These are phyloP conservation scores for Marisa cornuarietis DNA, from an alignment of 1,140 invertebrate genomes.

Conservation along the genomic window DNA sequence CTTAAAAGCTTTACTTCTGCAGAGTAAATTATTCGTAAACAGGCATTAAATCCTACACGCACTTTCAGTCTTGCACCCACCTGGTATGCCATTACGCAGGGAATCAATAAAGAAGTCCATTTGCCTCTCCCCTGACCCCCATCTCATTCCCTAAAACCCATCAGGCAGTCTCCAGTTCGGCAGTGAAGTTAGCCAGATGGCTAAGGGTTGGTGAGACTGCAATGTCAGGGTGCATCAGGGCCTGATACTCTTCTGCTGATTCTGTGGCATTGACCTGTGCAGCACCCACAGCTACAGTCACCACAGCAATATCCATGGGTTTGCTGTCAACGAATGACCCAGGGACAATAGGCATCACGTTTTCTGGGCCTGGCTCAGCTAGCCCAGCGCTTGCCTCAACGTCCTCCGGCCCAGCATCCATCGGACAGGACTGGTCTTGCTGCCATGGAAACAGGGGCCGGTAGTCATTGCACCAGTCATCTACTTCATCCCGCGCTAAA, in stretches of 20 bases:
- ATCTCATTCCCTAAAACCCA: not conserved
- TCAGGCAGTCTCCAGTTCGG: constrained; percentile 29
- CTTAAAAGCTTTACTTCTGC: no score
- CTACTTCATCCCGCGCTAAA: constrained; percentile 47
- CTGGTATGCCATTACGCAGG: no score
- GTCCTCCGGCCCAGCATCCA: constrained; percentile 8
- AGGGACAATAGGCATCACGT: not conserved
- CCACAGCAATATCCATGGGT: constrained; percentile 7
- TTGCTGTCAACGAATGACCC: not conserved
- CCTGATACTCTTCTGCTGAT: constrained; percentile 20
- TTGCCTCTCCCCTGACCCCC: no score
- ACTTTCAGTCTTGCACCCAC: no score
- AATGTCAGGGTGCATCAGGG: constrained; percentile 35
- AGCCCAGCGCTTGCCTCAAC: constrained; percentile 60
- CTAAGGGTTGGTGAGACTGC: constrained; percentile 11
- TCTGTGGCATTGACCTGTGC: constrained; percentile 8
- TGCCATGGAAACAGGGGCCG: constrained; percentile 31
- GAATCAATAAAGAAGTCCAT: no score
- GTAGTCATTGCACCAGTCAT: constrained; percentile 35
- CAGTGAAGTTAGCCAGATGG: constrained; percentile 20
- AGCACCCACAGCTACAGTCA: constrained; percentile 13
- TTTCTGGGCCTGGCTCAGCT: not conserved
- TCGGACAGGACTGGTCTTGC: constrained; percentile 21
- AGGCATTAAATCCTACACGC: no score
- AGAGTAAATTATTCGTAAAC: no score